These are phyloP conservation scores for Caranx ignobilis DNA, from an alignment of 2,113 vertebrate genomes.

Conservation along the genomic window DNA sequence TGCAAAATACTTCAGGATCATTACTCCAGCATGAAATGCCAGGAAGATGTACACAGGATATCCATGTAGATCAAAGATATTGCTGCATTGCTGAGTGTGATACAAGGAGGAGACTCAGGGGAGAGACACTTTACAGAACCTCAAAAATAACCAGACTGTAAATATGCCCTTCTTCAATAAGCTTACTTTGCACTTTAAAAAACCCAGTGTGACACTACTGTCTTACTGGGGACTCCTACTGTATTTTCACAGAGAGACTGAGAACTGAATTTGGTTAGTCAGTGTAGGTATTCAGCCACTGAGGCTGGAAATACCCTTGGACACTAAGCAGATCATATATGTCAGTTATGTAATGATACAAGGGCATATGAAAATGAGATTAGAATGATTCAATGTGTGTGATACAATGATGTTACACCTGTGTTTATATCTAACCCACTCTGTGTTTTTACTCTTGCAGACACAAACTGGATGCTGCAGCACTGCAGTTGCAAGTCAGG, in stretches of 20 bases:
- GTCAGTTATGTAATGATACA: conserved; percentile 23
- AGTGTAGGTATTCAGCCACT: conserved; percentile 3
- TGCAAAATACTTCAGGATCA: conserved; percentile 2
- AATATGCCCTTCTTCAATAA: background rate
- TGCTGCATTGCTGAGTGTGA: background rate
- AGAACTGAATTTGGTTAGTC: conserved; percentile 9
- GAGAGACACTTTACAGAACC: background rate
- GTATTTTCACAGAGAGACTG: background rate
- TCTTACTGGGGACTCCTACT: background rate
- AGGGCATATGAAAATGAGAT: conserved; percentile 9
- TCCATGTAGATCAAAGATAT: background rate
- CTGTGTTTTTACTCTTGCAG: conserved; percentile 13
- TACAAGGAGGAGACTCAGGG: background rate
- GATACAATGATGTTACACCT: conserved; percentile 14
- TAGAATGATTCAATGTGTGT: background rate
- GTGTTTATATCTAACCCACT: conserved; percentile 13
- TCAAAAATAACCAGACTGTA: background rate
- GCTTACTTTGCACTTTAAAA: background rate
- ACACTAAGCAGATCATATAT: conserved; percentile 23
- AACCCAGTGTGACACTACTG: background rate
- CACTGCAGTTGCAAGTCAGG: conserved; percentile 37
- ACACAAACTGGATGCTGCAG: conserved; percentile 35
- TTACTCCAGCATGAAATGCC: background rate
- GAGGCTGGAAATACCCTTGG: conserved; percentile 7
- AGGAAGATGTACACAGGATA: background rate